phyloP scores from a whole-genome alignment of 2,797 vertebrate genomes.

The Sebastes iracundus region DNA sequence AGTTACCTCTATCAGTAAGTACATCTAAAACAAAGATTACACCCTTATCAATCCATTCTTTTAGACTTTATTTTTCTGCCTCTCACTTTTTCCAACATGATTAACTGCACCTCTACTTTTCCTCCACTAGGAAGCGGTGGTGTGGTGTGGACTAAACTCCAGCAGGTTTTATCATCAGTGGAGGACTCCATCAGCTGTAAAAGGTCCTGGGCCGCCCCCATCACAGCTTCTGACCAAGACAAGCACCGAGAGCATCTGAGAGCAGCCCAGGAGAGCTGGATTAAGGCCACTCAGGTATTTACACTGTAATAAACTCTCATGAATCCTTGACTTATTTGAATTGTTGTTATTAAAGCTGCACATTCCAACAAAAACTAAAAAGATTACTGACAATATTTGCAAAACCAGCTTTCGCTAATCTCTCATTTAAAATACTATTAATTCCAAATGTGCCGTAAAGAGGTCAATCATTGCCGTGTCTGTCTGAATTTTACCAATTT shows the following conservation, averaged over 20 bases:
- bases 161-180: slow-evolving; percentile 86
- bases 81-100: neutral
- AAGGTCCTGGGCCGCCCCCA: slow-evolving; percentile 66
- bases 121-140: slow-evolving; percentile 51
- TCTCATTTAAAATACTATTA: neutral
- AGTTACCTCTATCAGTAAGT: neutral
- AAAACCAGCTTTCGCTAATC: neutral
- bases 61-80: neutral
- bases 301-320: neutral
- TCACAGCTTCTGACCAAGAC: slow-evolving; percentile 56
- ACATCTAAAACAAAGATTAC: neutral
- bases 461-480: neutral
- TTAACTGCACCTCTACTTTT: neutral
- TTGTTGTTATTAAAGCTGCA: neutral
- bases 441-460: neutral
- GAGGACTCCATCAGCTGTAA: slow-evolving; percentile 85
- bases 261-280: slow-evolving; percentile 72
- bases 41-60: neutral
- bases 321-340: neutral
- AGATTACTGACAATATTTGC: neutral
- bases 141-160: slow-evolving; percentile 84
- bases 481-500: neutral
- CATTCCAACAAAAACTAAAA: neutral
- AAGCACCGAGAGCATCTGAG: slow-evolving; percentile 69
- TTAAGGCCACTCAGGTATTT: slow-evolving; percentile 77